phyloP scores from a whole-genome alignment of 2,797 vertebrate species.

The Synaphobranchus kaupii region DNA sequence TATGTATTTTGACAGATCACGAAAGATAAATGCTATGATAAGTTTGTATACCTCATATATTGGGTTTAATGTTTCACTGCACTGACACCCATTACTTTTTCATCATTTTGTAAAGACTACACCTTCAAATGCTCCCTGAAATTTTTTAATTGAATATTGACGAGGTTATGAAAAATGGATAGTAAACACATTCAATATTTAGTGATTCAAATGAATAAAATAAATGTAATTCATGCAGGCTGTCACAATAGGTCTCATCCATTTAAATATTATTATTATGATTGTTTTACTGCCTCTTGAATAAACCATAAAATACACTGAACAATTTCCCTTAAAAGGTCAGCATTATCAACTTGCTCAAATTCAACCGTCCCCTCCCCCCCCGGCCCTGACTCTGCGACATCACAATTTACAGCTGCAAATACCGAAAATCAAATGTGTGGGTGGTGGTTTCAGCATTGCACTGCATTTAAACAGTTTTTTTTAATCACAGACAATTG shows the following conservation, averaged over 20 bases:
- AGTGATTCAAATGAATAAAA: slow-evolving; percentile 19
- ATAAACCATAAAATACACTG: slow-evolving; percentile 12
- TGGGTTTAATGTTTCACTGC: background rate
- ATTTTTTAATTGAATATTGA: slow-evolving; percentile 12
- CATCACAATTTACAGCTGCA: background rate
- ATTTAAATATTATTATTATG: slow-evolving; percentile 11
- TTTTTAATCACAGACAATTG: background rate
- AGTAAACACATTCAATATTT: slow-evolving; percentile 19
- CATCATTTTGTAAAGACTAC: slow-evolving; percentile 14
- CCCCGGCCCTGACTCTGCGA: background rate
- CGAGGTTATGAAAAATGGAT: slow-evolving; percentile 20
- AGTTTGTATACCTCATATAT: background rate
- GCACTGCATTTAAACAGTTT: background rate
- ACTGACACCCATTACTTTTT: slow-evolving; percentile 8
- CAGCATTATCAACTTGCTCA: background rate
- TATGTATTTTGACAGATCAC: slow-evolving; percentile 8
- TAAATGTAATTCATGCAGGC: background rate
- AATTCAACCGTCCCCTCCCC: background rate
- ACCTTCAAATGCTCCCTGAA: slow-evolving; percentile 1
- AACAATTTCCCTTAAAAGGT: slow-evolving; percentile 8
- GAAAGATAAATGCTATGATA: background rate
- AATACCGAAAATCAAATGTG: background rate
- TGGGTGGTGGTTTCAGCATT: background rate
- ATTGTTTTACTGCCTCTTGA: slow-evolving; percentile 13
- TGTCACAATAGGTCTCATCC: slow-evolving; percentile 12